Evolutionary conservation across 2,888 invertebrate species (phyloP), one percentile per base, ranked within the genome.

Genomic region (Drosophila macrothrix): DNA sequence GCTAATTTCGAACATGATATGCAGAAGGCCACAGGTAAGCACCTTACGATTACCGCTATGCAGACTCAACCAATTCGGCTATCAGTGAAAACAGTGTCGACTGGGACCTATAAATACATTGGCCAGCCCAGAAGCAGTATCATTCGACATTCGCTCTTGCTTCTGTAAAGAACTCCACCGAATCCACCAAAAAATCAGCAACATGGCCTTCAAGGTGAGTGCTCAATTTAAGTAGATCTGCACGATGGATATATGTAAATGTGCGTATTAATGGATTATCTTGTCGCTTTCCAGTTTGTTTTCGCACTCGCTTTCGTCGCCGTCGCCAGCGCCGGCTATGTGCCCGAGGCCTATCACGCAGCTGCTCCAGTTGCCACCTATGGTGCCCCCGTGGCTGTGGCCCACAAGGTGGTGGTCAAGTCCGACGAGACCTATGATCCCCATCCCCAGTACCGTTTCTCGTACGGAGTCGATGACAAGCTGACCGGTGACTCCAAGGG

Each of bases 141-240:
- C 91, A 90, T 86, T 90, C 85, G 71, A 69, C 80, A 78, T 56
- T 70, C 76, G 76, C 70, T 67, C 82, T 82, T 33, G 56, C 81
- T 84, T 83, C 83, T 82, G 80, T 66, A 88, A 84, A 91, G 91
- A 91, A 90, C 91, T 71, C 76, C 84, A 77, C 75, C 73, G 64
- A 69, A 65, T 29, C 61, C 39, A 59, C 9, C 16, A 46, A 46
- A 54, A 71, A 73, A 43, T 43, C 58, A 61, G 74, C 61, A 91
- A 84, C 67, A 92, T 92, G 92, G 91, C 92, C 64, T 91, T 91
- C 83, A 92, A 92, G 90, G 92, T 92, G 75, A 86, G 80, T 70
- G 53, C 39, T 14, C 62, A 35, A 29, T 22, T 50, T 25, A 25
- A 39, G 71, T 50, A 31, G 10, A 61, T 33, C 41, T 61, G 64